Percentiles rank a stretch among this genome's conserved stretches.
phyloP scores from a whole-genome alignment of 2,797 vertebrate species.

The Lacerta agilis region DNA sequence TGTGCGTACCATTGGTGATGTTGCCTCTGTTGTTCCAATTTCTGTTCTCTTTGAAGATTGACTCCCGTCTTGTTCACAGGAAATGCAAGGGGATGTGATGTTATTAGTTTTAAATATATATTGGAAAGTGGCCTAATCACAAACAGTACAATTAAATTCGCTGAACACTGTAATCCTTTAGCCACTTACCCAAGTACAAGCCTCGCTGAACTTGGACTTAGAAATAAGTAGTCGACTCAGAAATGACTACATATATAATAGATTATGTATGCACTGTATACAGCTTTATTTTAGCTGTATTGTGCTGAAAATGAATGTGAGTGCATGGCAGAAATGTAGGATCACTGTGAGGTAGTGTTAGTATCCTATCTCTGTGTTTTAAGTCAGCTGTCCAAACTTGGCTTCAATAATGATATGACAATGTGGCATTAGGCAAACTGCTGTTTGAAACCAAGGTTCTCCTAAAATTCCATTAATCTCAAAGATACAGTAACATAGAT shows the following conservation, averaged over 20 bases:
- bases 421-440: neutral
- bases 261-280: neutral
- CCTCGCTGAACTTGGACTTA: neutral
- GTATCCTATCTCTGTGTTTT: neutral
- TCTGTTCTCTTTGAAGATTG: neutral
- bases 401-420: neutral
- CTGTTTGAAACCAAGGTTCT: neutral
- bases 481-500: no score
- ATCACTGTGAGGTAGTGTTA: neutral
- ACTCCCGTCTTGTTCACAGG: neutral
- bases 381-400: neutral
- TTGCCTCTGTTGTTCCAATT: neutral
- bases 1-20: neutral
- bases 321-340: no score
- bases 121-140: neutral
- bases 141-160: neutral
- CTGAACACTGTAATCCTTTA: neutral
- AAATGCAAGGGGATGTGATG: neutral
- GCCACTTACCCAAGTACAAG: neutral
- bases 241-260: neutral
- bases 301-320: neutral
- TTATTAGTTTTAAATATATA: neutral
- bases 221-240: no score
- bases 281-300: neutral
- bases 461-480: no score